Evolutionary conservation across 2,888 invertebrate genomes (phyloP).

Genomic region (Seladonia tumulorum): DNA sequence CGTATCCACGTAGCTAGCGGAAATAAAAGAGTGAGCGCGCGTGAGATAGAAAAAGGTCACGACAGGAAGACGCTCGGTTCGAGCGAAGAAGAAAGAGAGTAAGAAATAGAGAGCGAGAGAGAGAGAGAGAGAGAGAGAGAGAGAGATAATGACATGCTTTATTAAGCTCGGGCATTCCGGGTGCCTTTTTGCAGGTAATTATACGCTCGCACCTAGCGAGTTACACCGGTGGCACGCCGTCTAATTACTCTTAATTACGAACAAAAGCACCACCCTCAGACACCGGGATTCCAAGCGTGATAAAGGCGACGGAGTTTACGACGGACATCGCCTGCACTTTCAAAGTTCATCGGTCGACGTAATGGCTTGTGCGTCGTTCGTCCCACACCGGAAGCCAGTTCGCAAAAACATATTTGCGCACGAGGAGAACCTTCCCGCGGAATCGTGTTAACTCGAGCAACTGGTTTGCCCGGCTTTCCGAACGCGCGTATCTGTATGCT

Average conservation of each 20-base stretch:
- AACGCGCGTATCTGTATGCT: neutral
- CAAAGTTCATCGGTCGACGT: slow-evolving; percentile 29
- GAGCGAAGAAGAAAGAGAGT: neutral
- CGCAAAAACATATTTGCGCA: slow-evolving; percentile 12
- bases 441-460: slow-evolving; percentile 3
- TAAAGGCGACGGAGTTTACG: slow-evolving; percentile 35
- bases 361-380: slow-evolving; percentile 7
- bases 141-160: slow-evolving; percentile 59
- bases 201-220: slow-evolving; percentile 54
- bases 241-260: slow-evolving; percentile 65
- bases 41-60: slow-evolving; percentile 34
- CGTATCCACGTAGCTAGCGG: slow-evolving; percentile 13
- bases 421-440: neutral
- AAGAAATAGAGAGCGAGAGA: neutral
- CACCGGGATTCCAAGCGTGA: slow-evolving; percentile 13
- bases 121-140: neutral
- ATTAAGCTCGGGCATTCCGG: slow-evolving; percentile 56
- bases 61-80: neutral
- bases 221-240: slow-evolving; percentile 47
- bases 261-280: slow-evolving; percentile 44
- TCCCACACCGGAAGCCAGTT: slow-evolving; percentile 2
- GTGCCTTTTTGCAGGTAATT: slow-evolving; percentile 60
- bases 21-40: slow-evolving; percentile 41
- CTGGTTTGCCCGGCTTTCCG: neutral
- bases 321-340: slow-evolving; percentile 31